Evolutionary conservation across 1,140 invertebrate genomes (phyloP).

Genomic region (Bombus ignitus): DNA sequence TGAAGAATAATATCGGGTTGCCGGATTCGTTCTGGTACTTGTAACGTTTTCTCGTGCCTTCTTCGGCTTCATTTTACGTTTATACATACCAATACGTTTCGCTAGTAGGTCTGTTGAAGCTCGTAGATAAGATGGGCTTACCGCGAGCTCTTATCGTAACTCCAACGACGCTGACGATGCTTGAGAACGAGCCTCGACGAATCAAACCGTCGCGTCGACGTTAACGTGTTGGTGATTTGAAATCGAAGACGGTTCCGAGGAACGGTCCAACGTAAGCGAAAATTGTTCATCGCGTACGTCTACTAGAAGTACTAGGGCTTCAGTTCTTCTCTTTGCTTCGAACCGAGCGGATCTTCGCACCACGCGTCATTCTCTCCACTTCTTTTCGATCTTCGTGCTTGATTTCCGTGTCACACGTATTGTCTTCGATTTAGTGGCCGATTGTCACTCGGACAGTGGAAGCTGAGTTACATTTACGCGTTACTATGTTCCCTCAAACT

Average conservation of each 20-base stretch:
- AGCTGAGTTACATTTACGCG: background rate
- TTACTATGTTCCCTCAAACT: background rate
- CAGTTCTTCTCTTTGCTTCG: conserved; percentile 50
- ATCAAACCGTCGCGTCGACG: background rate
- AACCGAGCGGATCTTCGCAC: conserved; percentile 6
- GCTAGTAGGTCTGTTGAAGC: background rate
- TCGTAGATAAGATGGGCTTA: conserved; percentile 23
- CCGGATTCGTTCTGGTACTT: conserved; percentile 14
- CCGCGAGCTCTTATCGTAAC: conserved; percentile 49
- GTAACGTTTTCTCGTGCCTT: too few relatives aligned
- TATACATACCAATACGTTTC: background rate
- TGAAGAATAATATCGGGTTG: conserved; percentile 32
- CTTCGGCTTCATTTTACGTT: background rate
- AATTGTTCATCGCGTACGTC: conserved; percentile 11
- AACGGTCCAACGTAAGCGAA: conserved; percentile 51
- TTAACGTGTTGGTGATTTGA: conserved; percentile 47
- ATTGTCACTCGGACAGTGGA: background rate
- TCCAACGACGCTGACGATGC: conserved; percentile 67
- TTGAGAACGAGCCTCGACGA: conserved; percentile 52
- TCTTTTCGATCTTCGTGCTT: background rate
- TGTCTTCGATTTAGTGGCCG: background rate
- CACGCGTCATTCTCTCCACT: background rate
- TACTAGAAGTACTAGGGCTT: background rate
- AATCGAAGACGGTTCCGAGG: conserved; percentile 64
- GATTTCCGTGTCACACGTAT: background rate